Conservation (phyloP, 2,113 vertebrate species). For the Alces alces region DNA sequence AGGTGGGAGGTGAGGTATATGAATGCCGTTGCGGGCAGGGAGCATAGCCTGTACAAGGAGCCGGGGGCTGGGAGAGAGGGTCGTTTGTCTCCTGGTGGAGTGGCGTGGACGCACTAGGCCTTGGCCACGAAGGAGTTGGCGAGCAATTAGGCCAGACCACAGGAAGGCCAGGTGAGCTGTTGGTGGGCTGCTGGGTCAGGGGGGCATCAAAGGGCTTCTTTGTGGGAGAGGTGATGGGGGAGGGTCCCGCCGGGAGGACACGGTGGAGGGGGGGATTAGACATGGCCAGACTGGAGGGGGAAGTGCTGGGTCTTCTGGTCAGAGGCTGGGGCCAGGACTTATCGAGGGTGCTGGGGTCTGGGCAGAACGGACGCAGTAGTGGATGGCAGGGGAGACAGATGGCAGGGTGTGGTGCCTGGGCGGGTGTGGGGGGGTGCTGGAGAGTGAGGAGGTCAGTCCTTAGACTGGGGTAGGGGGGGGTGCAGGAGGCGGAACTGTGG, state of each 20-base stretch:
- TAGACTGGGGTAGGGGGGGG: rapidly evolving
- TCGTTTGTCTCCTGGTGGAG: background rate
- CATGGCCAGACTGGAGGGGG: background rate
- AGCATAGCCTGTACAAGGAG: background rate
- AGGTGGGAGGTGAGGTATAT: background rate
- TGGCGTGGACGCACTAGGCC: background rate
- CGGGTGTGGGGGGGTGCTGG: background rate
- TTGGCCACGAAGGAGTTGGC: background rate
- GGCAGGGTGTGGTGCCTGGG: background rate
- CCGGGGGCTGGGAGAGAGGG: background rate
- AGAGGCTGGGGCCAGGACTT: background rate
- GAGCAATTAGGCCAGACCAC: background rate
- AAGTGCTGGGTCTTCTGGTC: background rate
- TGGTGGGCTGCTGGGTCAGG: rapidly evolving
- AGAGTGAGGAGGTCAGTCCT: background rate
- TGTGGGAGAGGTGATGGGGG: background rate
- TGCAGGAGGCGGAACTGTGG: background rate
- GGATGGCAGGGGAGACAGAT: background rate
- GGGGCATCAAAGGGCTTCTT: background rate
- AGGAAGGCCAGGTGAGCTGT: background rate
- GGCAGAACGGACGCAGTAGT: background rate
- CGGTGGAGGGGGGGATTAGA: background rate
- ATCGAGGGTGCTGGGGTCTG: background rate
- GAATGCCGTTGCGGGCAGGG: background rate
- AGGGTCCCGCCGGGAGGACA: background rate